These are phyloP conservation scores for Polydrusus cervinus DNA, from an alignment of 2,888 invertebrate genomes.

Conservation along the genomic window DNA sequence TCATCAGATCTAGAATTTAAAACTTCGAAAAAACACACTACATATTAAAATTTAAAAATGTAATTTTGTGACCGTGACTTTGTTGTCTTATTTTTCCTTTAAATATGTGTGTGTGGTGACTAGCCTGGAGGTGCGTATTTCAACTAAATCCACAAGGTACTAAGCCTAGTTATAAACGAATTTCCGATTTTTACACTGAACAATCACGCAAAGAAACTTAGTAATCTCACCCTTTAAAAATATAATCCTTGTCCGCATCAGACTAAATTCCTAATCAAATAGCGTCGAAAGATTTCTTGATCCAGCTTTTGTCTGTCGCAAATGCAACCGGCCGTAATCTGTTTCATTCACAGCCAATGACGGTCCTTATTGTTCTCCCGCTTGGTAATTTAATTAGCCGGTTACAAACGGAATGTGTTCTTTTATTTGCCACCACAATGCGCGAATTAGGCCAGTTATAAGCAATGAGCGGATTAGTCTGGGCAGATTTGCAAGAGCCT, in stretches of 20 bases:
- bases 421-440: constrained; percentile 52
- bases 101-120: too few species aligned
- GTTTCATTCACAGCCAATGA: constrained; percentile 52
- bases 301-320: constrained; percentile 49
- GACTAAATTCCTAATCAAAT: constrained; percentile 47
- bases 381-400: constrained; percentile 50
- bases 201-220: background rate
- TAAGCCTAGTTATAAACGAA: too few species aligned
- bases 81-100: too few species aligned
- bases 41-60: too few species aligned
- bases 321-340: constrained; percentile 49
- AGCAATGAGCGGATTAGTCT: constrained; percentile 42
- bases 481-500: constrained; percentile 2
- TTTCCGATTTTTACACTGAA: background rate
- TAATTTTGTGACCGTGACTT: too few species aligned
- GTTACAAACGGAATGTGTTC: constrained; percentile 52
- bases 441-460: constrained; percentile 48
- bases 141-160: too few species aligned
- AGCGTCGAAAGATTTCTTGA: constrained; percentile 45
- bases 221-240: constrained; percentile 13
- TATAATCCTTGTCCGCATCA: constrained; percentile 19
- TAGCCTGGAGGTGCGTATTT: too few species aligned
- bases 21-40: too few species aligned
- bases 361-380: constrained; percentile 50
- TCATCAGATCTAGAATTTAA: too few species aligned